These are phyloP conservation scores for Pyrocephalus nanus DNA, from an alignment of 2,797 vertebrate species.

Conservation along the genomic window DNA sequence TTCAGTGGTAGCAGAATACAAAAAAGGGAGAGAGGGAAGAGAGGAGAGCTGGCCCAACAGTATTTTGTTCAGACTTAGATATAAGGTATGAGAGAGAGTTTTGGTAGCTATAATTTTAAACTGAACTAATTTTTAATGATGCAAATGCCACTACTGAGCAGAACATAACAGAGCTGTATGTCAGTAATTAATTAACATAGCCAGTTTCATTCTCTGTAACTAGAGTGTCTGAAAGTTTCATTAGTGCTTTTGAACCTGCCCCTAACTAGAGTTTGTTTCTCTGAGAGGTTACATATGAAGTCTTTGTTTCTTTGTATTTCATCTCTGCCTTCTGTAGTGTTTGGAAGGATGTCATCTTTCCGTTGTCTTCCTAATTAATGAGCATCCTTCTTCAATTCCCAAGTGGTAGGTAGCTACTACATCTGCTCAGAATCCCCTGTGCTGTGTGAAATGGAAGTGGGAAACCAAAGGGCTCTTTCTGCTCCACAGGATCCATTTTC, in stretches of 20 bases:
- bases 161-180: background rate
- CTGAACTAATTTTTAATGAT: background rate
- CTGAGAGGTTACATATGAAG: background rate
- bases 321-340: background rate
- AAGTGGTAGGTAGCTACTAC: background rate
- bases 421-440: background rate
- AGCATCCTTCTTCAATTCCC: background rate
- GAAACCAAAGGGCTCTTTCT: background rate
- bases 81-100: background rate
- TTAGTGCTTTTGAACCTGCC: background rate
- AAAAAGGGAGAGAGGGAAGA: background rate
- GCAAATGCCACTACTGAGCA: background rate
- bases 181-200: background rate
- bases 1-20: rapidly evolving
- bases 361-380: background rate
- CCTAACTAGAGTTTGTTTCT: background rate
- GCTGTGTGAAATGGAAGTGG: background rate
- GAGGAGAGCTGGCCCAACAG: background rate
- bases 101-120: background rate
- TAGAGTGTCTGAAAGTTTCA: background rate
- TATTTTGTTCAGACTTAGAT: background rate
- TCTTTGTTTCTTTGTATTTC: background rate
- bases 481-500: background rate
- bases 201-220: background rate
- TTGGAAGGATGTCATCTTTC: background rate